Evolutionary conservation across 2,888 invertebrate genomes (phyloP).

Genomic region (Conistra vaccinii): DNA sequence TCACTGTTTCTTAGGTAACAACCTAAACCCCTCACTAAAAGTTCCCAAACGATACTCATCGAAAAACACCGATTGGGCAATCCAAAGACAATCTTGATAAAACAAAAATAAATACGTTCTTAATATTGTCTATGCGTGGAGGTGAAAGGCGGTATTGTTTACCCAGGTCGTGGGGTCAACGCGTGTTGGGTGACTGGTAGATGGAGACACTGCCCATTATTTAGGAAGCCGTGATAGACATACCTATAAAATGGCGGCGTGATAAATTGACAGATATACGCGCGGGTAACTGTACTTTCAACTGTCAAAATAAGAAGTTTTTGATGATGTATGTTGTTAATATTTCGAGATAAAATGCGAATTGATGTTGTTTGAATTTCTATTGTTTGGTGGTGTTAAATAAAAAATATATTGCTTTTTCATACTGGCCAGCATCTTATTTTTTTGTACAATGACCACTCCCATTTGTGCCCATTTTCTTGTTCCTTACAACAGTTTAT

Average conservation of each 20-base stretch:
- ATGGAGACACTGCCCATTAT: conserved; percentile 65
- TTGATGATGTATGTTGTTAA: conserved; percentile 55
- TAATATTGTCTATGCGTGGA: conserved; percentile 67
- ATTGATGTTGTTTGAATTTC: conserved; percentile 44
- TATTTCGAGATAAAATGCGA: conserved; percentile 49
- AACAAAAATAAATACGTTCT: conserved; percentile 69
- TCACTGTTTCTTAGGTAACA: conserved; percentile 17
- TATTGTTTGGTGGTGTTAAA: conserved; percentile 46
- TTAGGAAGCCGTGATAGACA: conserved; percentile 66
- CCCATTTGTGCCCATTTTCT: not conserved
- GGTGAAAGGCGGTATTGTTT: conserved; percentile 73
- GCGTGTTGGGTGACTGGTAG: conserved; percentile 63
- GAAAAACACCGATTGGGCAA: conserved; percentile 59
- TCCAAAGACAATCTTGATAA: conserved; percentile 65
- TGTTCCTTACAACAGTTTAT: not conserved
- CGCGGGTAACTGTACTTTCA: conserved; percentile 63
- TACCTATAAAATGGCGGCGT: conserved; percentile 60
- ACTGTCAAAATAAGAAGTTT: conserved; percentile 51
- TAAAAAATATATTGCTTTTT: conserved; percentile 33
- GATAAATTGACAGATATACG: conserved; percentile 68
- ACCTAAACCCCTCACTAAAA: conserved; percentile 6
- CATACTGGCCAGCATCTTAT: not conserved
- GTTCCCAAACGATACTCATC: conserved; percentile 45
- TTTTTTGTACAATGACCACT: not conserved
- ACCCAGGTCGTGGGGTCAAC: conserved; percentile 68